Percentiles rank a stretch among this genome's conserved stretches.
These are phyloP conservation scores for Acanthurus leucopareius DNA, from an alignment of 2,797 vertebrate species.

Conservation along the genomic window DNA sequence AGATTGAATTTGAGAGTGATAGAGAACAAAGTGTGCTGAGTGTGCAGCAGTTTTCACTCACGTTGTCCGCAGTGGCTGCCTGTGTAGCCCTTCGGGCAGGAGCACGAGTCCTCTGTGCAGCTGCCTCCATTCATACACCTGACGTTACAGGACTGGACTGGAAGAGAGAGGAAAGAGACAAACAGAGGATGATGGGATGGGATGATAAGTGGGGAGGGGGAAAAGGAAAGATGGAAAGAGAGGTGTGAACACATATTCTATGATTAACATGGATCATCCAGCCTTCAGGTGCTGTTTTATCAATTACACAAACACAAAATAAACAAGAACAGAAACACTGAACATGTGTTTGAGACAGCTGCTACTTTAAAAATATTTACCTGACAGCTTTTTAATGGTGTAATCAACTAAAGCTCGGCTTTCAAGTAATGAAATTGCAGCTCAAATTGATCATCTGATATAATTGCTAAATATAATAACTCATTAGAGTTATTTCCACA, in stretches of 20 bases:
- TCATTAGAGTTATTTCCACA: slow-evolving; percentile 2
- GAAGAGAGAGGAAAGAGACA: slow-evolving; percentile 4
- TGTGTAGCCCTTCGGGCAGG: slow-evolving; percentile 91
- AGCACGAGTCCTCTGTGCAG: slow-evolving; percentile 90
- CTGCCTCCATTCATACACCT: slow-evolving; percentile 93
- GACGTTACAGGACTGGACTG: slow-evolving; percentile 90
- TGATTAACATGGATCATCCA: background rate
- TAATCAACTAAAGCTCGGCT: background rate
- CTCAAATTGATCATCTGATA: background rate
- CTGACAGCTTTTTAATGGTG: background rate
- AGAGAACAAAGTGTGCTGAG: background rate
- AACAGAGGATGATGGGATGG: background rate
- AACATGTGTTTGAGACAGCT: background rate
- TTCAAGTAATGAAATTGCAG: background rate
- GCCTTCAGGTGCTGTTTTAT: background rate
- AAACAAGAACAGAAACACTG: background rate
- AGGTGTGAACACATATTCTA: slow-evolving; percentile 9
- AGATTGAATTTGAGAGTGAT: too few relatives aligned
- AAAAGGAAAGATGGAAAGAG: background rate
- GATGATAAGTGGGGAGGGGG: background rate
- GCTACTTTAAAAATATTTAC: slow-evolving; percentile 1
- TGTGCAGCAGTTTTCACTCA: slow-evolving; percentile 75
- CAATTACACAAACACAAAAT: background rate
- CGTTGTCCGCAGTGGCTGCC: slow-evolving; percentile 93
- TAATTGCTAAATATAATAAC: background rate